Base-by-base conservation (phyloP, 2,797 vertebrate genomes). In the Argyrosomus regius region DNA sequence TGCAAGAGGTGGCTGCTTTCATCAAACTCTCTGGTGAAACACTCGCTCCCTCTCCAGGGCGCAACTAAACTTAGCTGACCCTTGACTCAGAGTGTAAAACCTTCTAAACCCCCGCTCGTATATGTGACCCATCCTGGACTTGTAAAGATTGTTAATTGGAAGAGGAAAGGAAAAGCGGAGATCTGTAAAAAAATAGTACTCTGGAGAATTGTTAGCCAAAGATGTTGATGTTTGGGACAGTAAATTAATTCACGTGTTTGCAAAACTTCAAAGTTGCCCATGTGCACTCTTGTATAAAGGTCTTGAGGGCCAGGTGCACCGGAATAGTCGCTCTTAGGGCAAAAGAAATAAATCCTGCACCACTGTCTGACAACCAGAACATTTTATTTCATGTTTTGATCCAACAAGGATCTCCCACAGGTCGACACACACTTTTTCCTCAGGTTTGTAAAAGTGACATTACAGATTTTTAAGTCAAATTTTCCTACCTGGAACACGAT, bases 51-150 rank as follows among this genome's bases (percentile, higher is more conserved):
- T 85, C 84, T 89, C 86, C 77, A 48, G 82, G 84, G 80, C 26
- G 1, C 75, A 31, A 31, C 84, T 87, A 88, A 91, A 89, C 82
- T 84, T 72, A 85, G 75, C 64, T 59, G 82, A 88, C 89, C 86
- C 41, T 61, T 85, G 81, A 87, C 86, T 61, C 67, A 0, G 49
- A 58, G 68, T 20, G 46, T 77, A 82, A 80, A 84, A 61, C 70
- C 72, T 68, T 24, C 26, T 39, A 45, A 81, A 62, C 48, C 62
- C 68, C 17, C 18, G 6, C 39, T 71, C 67, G 28, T 56, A n/a
- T 41, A 70, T 63, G 54, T 54, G 62, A 24, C 28, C 52, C 68
- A n/a, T 67, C 54, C 60, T 18, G 69, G 78, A 63, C 75, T 53
- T 16, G 60, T 67, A 68, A 82, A 78, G 54, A 64, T 16, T 43